A percentile compares a stretch with the other conserved stretches of the same genome.
Evolutionary conservation across 2,797 vertebrate genomes (phyloP).

Genomic region (Coreius guichenoti): DNA sequence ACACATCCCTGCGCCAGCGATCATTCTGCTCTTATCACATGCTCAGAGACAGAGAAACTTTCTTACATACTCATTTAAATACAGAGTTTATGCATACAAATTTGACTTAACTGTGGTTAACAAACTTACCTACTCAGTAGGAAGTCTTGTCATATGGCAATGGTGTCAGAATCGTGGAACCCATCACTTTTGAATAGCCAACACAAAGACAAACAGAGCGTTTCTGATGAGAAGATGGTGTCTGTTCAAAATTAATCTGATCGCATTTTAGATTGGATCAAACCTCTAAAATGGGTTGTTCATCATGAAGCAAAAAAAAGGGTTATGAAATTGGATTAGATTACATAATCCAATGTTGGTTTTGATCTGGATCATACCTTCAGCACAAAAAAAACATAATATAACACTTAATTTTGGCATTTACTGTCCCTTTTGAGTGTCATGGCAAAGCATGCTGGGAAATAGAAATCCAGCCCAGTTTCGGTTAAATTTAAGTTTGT

Average conservation of each 20-base stretch:
- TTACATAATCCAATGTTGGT: neutral
- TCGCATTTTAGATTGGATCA: neutral
- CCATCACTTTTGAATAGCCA: neutral
- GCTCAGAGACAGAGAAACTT: neutral
- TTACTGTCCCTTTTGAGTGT: too few relatives aligned
- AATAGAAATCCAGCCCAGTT: too few relatives aligned
- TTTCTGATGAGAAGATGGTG: neutral
- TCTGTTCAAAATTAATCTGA: neutral
- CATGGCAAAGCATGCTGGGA: too few relatives aligned
- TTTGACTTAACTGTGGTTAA: neutral
- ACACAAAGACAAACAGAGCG: neutral
- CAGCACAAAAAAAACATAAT: neutral
- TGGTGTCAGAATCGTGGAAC: neutral
- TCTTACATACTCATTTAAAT: neutral
- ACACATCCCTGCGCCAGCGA: conserved; percentile 32
- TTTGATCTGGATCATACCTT: neutral
- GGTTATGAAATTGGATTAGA: neutral
- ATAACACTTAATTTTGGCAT: too few relatives aligned
- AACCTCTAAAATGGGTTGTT: neutral
- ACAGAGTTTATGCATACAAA: neutral
- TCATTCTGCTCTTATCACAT: conserved; percentile 42
- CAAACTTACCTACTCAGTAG: neutral
- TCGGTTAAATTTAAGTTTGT: too few relatives aligned
- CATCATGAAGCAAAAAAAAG: neutral
- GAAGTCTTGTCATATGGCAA: neutral